Evolutionary conservation across 2,888 invertebrate genomes (phyloP), one percentile per base, ranked within the genome.

Genomic region (Erannis defoliaria): DNA sequence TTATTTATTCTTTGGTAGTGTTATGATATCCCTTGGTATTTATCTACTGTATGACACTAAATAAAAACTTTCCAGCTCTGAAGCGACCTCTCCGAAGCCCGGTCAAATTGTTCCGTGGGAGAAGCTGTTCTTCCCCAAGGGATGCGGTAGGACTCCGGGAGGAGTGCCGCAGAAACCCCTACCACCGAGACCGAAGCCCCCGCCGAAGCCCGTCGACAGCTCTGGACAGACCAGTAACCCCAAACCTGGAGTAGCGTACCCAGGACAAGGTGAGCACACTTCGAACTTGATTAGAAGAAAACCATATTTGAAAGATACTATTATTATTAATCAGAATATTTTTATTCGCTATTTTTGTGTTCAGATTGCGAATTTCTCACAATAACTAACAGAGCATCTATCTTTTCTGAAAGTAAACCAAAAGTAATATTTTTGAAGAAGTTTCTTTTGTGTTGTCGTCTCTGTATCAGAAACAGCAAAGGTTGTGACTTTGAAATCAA

Each of bases 81-180:
- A 62, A 18, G 48, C 48, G 9, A 62, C 62, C 0, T 62, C 62
- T 21, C 53, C 73, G 43, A 77, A 78, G 38, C 83, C 81, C 38
- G 96, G 96, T 48, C 89, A 94, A 40, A 79, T 94, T 18, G 93
- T 95, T 6, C 93, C 94, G 29, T 96, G 96, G 96, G 84, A 93
- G 45, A 94, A 96, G 68, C 84, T 96, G 14, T 95, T 95, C 79
- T 96, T 96, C 85, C 97, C 97, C 5, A 94, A 95, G 72, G 95
- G 95, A 49, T 97, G 97, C 79, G 95, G 95, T 31, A 94, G 94
- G 54, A 93, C 91, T 1, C 92, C 92, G 0, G 92, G 92, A 1
- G 93, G 93, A 2, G 69, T 89, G 0, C 90, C 90, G 6, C 73
- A 86, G 19, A 89, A 85, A 45, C 93, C 93, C 0, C 75, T 69